Percentiles rank a stretch among this genome's conserved stretches.
These are phyloP conservation scores for Busseola fusca DNA, from an alignment of 2,888 invertebrate species.

Conservation along the genomic window DNA sequence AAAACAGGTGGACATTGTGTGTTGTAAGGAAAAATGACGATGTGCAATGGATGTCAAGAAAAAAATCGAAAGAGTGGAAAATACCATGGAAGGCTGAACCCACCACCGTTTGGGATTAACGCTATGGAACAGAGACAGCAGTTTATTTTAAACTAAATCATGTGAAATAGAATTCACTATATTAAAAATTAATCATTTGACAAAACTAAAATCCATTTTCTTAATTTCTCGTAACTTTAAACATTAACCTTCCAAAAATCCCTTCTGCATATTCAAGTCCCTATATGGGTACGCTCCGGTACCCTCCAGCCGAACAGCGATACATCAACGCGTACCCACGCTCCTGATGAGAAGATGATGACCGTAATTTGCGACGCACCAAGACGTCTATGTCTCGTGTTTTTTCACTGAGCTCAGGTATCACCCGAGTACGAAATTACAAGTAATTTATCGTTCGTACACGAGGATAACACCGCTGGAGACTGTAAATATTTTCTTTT, in stretches of 20 bases:
- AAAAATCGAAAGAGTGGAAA: neutral
- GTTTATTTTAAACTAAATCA: neutral
- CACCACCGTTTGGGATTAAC: neutral
- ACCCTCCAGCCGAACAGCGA: slow-evolving; percentile 78
- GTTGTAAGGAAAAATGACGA: neutral
- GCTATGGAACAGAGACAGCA: neutral
- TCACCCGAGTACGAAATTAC: slow-evolving; percentile 88
- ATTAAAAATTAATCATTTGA: neutral
- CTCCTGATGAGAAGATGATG: slow-evolving; percentile 89
- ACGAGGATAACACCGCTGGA: slow-evolving; percentile 75
- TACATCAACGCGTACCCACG: slow-evolving; percentile 88
- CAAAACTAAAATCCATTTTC: neutral
- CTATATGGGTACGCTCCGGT: slow-evolving; percentile 58
- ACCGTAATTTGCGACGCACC: slow-evolving; percentile 89
- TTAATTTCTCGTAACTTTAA: neutral
- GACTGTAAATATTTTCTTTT: slow-evolving; percentile 68
- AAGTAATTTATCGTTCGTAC: slow-evolving; percentile 86
- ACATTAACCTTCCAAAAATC: neutral
- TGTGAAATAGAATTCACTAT: neutral
- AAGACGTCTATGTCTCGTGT: slow-evolving; percentile 89
- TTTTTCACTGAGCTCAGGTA: slow-evolving; percentile 88
- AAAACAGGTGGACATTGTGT: neutral
- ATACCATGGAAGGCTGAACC: neutral
- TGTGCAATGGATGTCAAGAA: neutral
- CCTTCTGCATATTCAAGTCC: slow-evolving; percentile 20